A percentile compares a stretch with the other conserved stretches of the same genome.
These are phyloP conservation scores for Diprion similis DNA, from an alignment of 1,140 invertebrate species.

Conservation along the genomic window DNA sequence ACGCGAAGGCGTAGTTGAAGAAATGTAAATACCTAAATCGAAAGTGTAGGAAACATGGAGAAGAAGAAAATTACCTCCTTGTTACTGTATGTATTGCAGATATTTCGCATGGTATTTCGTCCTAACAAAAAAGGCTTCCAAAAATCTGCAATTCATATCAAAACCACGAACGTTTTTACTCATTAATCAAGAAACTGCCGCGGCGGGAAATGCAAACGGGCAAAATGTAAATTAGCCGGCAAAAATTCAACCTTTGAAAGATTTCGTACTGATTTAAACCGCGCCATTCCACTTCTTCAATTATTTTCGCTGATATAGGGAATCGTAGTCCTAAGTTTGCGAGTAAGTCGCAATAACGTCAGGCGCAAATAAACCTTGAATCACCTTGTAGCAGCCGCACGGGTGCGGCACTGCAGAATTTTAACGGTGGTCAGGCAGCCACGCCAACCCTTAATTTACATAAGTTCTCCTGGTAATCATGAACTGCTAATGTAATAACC, in stretches of 20 bases:
- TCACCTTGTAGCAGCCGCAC: background rate
- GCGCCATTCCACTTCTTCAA: too few species aligned
- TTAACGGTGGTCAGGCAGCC: background rate
- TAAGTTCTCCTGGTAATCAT: conserved; percentile 11
- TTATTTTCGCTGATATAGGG: too few species aligned
- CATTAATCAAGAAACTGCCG: conserved; percentile 45
- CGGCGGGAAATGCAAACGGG: background rate
- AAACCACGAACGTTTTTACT: conserved; percentile 43
- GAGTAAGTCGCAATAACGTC: background rate
- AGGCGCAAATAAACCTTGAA: background rate
- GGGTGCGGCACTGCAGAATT: background rate
- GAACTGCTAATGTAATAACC: conserved; percentile 12
- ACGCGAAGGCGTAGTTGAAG: too few species aligned
- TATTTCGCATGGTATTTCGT: too few species aligned
- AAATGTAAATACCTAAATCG: too few species aligned
- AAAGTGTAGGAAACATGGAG: too few species aligned
- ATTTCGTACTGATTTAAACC: too few species aligned
- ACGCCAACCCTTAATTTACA: conserved; percentile 7
- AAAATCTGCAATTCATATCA: conserved; percentile 54
- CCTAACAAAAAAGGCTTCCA: background rate
- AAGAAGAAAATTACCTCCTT: too few species aligned
- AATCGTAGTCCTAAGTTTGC: too few species aligned
- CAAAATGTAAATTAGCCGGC: conserved; percentile 41
- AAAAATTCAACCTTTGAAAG: too few species aligned
- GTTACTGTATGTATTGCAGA: too few species aligned